phyloP scores from a whole-genome alignment of 2,797 vertebrate species.

The Hyperoplus lanceolatus region DNA sequence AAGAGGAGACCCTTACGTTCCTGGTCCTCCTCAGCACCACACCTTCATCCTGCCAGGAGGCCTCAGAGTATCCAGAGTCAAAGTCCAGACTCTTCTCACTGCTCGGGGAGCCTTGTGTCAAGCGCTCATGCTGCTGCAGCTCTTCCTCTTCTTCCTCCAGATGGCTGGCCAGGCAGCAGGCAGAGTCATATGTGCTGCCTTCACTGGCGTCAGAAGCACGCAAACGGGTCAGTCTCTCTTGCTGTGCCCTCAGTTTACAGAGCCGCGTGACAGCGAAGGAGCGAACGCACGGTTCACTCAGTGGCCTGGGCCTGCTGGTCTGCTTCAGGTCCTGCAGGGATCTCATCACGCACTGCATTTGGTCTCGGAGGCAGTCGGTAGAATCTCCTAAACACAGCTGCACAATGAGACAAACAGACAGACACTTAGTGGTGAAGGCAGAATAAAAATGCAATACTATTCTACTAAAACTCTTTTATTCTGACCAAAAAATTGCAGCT shows the following conservation, averaged over 20 bases:
- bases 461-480: conserved; percentile 6
- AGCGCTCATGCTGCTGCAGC: conserved; percentile 68
- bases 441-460: background rate
- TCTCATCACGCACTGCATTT: conserved; percentile 88
- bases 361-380: conserved; percentile 80
- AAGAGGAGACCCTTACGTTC: conserved; percentile 87
- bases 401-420: conserved; percentile 57
- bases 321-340: conserved; percentile 87
- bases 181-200: conserved; percentile 89
- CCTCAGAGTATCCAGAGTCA: conserved; percentile 96
- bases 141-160: conserved; percentile 87
- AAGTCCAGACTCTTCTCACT: conserved; percentile 93
- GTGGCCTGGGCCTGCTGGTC: conserved; percentile 79
- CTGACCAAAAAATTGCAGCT: conserved; percentile 1
- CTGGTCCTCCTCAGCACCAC: conserved; percentile 85
- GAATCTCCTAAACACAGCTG: conserved; percentile 90
- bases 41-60: conserved; percentile 93
- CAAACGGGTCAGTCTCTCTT: conserved; percentile 77
- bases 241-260: conserved; percentile 78
- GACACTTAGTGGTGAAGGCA: conserved; percentile 45
- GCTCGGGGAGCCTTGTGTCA: conserved; percentile 83
- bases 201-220: conserved; percentile 87
- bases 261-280: conserved; percentile 74
- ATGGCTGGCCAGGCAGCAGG: conserved; percentile 90
- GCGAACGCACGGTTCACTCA: conserved; percentile 67